phyloP scores from a whole-genome alignment of 2,797 vertebrate genomes.

The Hyperoplus immaculatus region DNA sequence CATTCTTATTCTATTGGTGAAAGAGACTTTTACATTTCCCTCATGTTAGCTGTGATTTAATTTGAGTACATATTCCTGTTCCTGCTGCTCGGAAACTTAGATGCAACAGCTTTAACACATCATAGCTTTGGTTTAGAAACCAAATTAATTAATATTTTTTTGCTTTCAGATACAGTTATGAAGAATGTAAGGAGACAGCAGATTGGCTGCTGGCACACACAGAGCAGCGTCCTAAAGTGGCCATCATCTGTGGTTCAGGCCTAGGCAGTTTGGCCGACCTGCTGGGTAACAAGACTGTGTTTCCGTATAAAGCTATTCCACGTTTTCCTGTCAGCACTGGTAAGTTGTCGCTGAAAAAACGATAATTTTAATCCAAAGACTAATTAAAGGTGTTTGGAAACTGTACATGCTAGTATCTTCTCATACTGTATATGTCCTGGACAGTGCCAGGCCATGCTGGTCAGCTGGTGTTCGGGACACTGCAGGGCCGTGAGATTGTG shows the following conservation, averaged over 20 bases:
- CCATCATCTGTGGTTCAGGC: constrained; percentile 88
- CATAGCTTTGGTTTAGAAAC: background rate
- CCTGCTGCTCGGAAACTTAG: background rate
- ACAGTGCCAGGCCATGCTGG: constrained; percentile 86
- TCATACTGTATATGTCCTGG: constrained; percentile 39
- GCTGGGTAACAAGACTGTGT: constrained; percentile 64
- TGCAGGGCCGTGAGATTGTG: constrained; percentile 84
- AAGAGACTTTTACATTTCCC: background rate
- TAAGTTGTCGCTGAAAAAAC: constrained; percentile 35
- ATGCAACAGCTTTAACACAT: background rate
- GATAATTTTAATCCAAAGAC: background rate
- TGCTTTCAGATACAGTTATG: constrained; percentile 75
- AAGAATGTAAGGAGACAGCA: constrained; percentile 82
- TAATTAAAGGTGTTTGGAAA: background rate
- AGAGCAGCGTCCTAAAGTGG: constrained; percentile 77
- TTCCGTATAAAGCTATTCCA: constrained; percentile 82
- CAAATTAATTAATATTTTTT: background rate
- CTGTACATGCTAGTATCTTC: background rate
- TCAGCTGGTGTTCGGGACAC: constrained; percentile 87
- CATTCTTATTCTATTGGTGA: background rate
- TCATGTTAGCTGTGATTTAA: background rate
- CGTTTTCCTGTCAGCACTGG: constrained; percentile 85
- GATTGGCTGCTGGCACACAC: constrained; percentile 80
- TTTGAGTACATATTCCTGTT: background rate
- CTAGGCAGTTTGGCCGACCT: constrained; percentile 82